Conservation (phyloP, 2,797 vertebrate genomes). For the Xiphophorus birchmanni region DNA sequence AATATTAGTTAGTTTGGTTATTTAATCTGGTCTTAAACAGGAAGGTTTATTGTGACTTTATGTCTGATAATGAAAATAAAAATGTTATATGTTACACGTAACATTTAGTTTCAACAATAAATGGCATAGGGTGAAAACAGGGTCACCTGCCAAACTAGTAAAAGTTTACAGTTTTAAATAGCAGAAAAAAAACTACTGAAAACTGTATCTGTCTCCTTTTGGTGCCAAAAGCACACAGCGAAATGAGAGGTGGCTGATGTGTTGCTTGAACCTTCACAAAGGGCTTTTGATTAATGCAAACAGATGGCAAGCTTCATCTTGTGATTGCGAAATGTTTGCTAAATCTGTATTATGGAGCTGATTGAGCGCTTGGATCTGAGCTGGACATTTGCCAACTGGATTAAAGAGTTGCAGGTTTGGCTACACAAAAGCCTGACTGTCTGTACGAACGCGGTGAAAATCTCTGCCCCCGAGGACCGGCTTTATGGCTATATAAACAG, state of each 20-base stretch:
- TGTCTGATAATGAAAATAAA: not conserved
- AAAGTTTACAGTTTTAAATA: conserved; percentile 45
- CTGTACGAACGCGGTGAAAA: conserved; percentile 50
- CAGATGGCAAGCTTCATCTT: conserved; percentile 72
- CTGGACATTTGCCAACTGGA: conserved; percentile 59
- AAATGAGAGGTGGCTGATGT: conserved; percentile 32
- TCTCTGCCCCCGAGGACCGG: conserved; percentile 41
- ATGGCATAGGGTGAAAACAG: conserved; percentile 6
- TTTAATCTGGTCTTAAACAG: not conserved
- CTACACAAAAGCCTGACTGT: conserved; percentile 74
- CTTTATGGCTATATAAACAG: conserved; percentile 58
- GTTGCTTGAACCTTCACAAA: conserved; percentile 47
- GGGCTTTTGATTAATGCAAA: conserved; percentile 48
- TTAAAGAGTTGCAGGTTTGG: conserved; percentile 64
- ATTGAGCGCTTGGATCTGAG: conserved; percentile 59
- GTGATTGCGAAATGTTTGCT: conserved; percentile 53
- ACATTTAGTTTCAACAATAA: not conserved
- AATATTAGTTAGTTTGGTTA: not conserved
- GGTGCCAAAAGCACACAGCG: conserved; percentile 46
- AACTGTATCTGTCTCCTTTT: conserved; percentile 50
- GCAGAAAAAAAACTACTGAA: not conserved
- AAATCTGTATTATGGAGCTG: conserved; percentile 52
- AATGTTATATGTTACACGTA: not conserved
- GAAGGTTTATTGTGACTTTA: not conserved
- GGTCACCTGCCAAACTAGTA: conserved; percentile 4